phyloP scores from a whole-genome alignment of 2,797 vertebrate genomes.

The Yasuhikotakia modesta region DNA sequence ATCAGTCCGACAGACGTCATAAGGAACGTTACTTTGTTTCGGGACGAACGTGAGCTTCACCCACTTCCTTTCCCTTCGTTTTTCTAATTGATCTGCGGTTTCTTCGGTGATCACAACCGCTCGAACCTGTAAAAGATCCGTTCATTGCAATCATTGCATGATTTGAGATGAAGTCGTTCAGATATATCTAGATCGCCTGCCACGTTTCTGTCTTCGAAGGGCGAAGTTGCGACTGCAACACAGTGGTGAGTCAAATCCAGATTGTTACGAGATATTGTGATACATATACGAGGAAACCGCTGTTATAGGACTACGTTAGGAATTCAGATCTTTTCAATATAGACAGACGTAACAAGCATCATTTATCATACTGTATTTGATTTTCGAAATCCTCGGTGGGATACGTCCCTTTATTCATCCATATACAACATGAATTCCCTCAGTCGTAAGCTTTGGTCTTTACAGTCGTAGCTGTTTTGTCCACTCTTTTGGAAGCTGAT shows the following conservation, averaged over 20 bases:
- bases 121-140: not conserved
- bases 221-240: conserved; percentile 49
- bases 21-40: conserved; percentile 36
- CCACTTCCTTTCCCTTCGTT: not conserved
- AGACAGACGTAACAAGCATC: too few species aligned
- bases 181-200: conserved; percentile 48
- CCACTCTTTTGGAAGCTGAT: not conserved
- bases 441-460: not conserved
- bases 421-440: not conserved
- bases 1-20: not conserved
- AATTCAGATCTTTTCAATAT: too few species aligned
- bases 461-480: not conserved
- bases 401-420: not conserved
- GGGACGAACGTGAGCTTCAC: conserved; percentile 14
- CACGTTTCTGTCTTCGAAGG: conserved; percentile 35
- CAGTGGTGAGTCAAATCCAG: conserved; percentile 5
- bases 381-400: not conserved
- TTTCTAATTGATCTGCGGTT: not conserved
- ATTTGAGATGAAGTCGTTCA: conserved; percentile 47
- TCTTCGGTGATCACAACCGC: not conserved
- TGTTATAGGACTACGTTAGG: not conserved
- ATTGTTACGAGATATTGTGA: too few species aligned
- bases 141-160: not conserved
- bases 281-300: not conserved
- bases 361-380: not conserved